A percentile compares a stretch with the other conserved stretches of the same genome.
Conservation (phyloP, 2,888 invertebrate species). For the Lissocephala sabroskyi region DNA sequence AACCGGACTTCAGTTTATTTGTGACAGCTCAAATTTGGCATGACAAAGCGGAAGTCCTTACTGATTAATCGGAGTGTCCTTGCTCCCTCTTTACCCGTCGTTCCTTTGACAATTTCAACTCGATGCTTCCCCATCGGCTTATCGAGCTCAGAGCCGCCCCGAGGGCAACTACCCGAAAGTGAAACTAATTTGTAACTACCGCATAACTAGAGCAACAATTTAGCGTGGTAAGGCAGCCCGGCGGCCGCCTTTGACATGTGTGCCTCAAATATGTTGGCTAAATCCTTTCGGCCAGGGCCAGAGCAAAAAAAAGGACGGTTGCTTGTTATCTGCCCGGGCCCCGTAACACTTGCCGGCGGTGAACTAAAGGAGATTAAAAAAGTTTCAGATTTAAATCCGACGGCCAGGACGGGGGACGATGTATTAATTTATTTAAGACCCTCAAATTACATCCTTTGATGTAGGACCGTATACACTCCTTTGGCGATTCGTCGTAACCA, state of each 20-base stretch:
- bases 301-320: too few relatives aligned
- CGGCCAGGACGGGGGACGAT: too few relatives aligned
- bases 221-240: slow-evolving; percentile 14
- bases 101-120: too few relatives aligned
- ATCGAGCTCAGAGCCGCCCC: too few relatives aligned
- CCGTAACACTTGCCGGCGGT: slow-evolving; percentile 7
- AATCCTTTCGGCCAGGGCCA: slow-evolving; percentile 51
- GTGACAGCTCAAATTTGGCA: too few relatives aligned
- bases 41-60: too few relatives aligned
- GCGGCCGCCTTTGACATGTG: slow-evolving; percentile 50
- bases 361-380: slow-evolving; percentile 57
- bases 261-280: slow-evolving; percentile 46
- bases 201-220: slow-evolving; percentile 26
- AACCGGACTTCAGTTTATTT: too few relatives aligned
- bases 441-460: slow-evolving; percentile 62
- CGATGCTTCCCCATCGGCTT: too few relatives aligned
- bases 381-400: slow-evolving; percentile 52
- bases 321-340: slow-evolving; percentile 42
- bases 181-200: slow-evolving; percentile 55
- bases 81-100: too few relatives aligned
- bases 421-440: slow-evolving; percentile 64
- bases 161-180: background rate
- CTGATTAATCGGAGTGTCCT: too few relatives aligned
- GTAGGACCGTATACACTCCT: slow-evolving; percentile 41
- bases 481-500: slow-evolving; percentile 28